Percentiles rank a stretch among this genome's conserved stretches.
Evolutionary conservation across 2,888 invertebrate genomes (phyloP).

Genomic region (Piscicola geometra): DNA sequence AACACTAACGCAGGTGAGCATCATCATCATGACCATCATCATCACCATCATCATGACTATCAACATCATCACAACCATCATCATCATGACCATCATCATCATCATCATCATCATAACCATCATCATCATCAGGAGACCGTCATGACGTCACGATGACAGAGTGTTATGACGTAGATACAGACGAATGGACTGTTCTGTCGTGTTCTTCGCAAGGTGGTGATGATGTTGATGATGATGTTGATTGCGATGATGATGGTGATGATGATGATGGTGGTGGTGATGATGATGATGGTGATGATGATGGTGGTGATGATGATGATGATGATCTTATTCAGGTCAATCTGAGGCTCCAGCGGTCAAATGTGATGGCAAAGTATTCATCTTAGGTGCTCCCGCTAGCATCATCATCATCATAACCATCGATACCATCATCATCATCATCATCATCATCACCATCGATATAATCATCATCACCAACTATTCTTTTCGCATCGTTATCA

Average conservation of each 20-base stretch:
- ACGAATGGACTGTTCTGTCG: constrained; percentile 44
- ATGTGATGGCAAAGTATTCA: constrained; percentile 34
- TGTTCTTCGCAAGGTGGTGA: constrained; percentile 41
- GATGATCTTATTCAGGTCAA: constrained; percentile 28
- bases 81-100: background rate
- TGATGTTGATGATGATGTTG: too few relatives aligned
- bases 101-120: background rate
- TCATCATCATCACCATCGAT: too few relatives aligned
- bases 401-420: too few relatives aligned
- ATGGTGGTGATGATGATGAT: too few relatives aligned
- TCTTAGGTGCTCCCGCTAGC: too few relatives aligned
- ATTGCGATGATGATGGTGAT: too few relatives aligned
- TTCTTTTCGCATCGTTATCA: background rate
- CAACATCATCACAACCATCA: background rate
- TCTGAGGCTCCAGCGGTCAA: constrained; percentile 42
- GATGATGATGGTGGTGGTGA: too few relatives aligned
- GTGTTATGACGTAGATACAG: constrained; percentile 42
- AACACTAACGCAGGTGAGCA: constrained; percentile 44
- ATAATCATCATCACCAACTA: too few relatives aligned
- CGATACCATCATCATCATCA: too few relatives aligned
- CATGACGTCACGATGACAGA: constrained; percentile 44
- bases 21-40: background rate
- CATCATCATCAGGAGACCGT: constrained; percentile 35
- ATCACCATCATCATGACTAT: background rate
- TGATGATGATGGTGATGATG: too few relatives aligned